phyloP scores from a whole-genome alignment of 1,140 invertebrate species.

The Tetranychus urticae region DNA sequence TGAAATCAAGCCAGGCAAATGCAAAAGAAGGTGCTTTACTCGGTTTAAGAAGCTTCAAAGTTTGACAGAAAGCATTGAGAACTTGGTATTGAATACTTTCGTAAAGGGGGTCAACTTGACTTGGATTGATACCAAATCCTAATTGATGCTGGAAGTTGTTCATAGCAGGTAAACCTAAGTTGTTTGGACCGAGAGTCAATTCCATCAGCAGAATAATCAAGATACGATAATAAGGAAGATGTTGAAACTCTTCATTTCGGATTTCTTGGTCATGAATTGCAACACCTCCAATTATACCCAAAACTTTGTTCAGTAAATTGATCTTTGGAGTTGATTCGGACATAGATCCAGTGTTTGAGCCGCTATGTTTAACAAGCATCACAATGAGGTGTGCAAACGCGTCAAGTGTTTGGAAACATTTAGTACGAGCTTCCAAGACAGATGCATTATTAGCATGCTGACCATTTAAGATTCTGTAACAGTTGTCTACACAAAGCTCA shows the following conservation, averaged over 20 bases:
- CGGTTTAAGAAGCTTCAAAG: slow-evolving; percentile 69
- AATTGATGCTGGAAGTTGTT: not conserved
- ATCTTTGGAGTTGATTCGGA: slow-evolving; percentile 78
- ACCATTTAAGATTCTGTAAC: slow-evolving; percentile 47
- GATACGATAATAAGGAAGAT: slow-evolving; percentile 87
- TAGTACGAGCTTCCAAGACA: slow-evolving; percentile 41
- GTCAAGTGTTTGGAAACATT: slow-evolving; percentile 86
- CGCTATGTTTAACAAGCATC: slow-evolving; percentile 74
- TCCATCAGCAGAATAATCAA: slow-evolving; percentile 94
- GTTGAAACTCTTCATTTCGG: slow-evolving; percentile 63
- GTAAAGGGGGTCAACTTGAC: slow-evolving; percentile 48
- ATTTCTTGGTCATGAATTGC: slow-evolving; percentile 81
- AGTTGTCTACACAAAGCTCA: slow-evolving; percentile 85
- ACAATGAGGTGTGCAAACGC: slow-evolving; percentile 83
- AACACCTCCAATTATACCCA: slow-evolving; percentile 84
- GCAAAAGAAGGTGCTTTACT: slow-evolving; percentile 86
- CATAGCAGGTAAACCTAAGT: slow-evolving; percentile 5
- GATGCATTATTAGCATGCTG: slow-evolving; percentile 17
- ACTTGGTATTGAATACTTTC: slow-evolving; percentile 72
- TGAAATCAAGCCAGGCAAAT: slow-evolving; percentile 91
- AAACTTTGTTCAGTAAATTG: slow-evolving; percentile 78
- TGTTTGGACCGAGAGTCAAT: slow-evolving; percentile 32
- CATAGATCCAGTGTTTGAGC: slow-evolving; percentile 34
- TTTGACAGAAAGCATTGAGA: slow-evolving; percentile 39
- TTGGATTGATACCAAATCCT: not conserved